phyloP scores from a whole-genome alignment of 2,113 vertebrate species.

The Ophiodon elongatus region DNA sequence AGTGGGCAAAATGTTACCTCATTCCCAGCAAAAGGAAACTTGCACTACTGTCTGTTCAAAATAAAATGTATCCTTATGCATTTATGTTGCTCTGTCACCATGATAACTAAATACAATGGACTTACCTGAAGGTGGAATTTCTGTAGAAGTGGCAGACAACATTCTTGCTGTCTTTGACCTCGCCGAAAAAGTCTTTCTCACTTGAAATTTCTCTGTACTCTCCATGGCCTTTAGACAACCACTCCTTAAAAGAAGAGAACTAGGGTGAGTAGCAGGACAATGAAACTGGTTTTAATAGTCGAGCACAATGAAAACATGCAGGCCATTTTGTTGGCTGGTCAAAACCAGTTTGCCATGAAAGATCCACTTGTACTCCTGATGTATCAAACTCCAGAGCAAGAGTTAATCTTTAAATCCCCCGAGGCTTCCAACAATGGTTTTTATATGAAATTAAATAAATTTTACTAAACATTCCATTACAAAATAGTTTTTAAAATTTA shows the following conservation, averaged over 20 bases:
- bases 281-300: not conserved
- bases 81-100: not conserved
- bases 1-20: too few relatives aligned
- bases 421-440: not conserved
- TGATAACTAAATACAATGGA: not conserved
- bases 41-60: too few relatives aligned
- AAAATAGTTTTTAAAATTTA: not conserved
- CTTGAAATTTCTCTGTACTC: constrained; percentile 95
- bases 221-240: constrained; percentile 96
- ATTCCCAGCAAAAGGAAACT: too few relatives aligned
- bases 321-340: not conserved
- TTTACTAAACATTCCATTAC: not conserved
- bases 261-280: constrained; percentile 12
- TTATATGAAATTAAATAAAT: not conserved
- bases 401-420: not conserved
- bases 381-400: not conserved
- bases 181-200: constrained; percentile 96
- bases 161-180: constrained; percentile 97
- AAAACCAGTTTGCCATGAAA: not conserved
- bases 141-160: constrained; percentile 98
- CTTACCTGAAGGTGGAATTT: constrained; percentile 94
- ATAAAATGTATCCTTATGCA: too few relatives aligned
- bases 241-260: constrained; percentile 86
- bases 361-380: not conserved
- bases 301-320: not conserved